Evolutionary conservation across 2,888 invertebrate genomes (phyloP), one percentile per base, ranked within the genome.

Genomic region (Lasioglossum vierecki): DNA sequence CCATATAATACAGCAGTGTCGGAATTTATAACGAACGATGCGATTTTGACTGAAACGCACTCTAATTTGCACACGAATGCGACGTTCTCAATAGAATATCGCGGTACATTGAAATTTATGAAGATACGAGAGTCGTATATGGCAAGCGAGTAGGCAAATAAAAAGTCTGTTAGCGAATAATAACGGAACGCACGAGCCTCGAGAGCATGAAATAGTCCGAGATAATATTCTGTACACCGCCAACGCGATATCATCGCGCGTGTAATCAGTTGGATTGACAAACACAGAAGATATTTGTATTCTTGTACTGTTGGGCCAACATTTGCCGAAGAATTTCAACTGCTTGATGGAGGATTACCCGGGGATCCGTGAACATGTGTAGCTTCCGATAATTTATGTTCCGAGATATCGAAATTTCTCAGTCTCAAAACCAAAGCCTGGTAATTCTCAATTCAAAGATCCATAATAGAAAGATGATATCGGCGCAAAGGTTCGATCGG

Each of bases 121-220:
- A 68, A 68, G 68, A 49, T 68, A 68, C 46, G 9, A 35, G 5
- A 22, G 35, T 76, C 76, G 49, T n/a, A 39, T 18, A 49, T 9
- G 68, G 66, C n/a, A 5, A 15, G 49, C 8, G 66, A 49, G n/a
- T 68, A 49, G 35, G 76, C n/a, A 46, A 66, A 76, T 30, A 49
- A 71, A 75, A 71, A 49, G 63, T 80, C 75, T 80, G 80, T 83
- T 83, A 79, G 44, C n/a, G n/a, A 41, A 15, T n/a, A 70, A 70
- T 82, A 82, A 82, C 80, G 82, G 82, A 75, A 80, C 41, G n/a
- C 81, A 2, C 2, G 68, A 9, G 57, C 63, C 75, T 53, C 71
- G 15, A 15, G 30, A 4, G 22, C 71, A 18, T 53, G 71, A 63
- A 81, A 83, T 63, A 83, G 46, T 80, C 53, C 22, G 46, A 22